Evolutionary conservation across 2,888 invertebrate genomes (phyloP).

Genomic region (Entomobrya multifasciata): DNA sequence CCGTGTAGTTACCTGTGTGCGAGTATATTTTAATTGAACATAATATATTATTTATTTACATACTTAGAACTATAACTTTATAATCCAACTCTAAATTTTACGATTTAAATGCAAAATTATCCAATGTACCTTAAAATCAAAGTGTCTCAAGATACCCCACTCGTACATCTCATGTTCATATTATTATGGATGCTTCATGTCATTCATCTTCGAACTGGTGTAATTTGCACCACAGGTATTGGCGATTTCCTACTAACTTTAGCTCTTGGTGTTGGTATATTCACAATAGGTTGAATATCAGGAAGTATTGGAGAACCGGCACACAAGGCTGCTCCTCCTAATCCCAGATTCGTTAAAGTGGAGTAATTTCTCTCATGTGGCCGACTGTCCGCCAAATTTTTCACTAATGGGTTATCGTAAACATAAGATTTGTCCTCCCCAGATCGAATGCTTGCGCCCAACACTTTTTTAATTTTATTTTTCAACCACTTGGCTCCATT

Average conservation of each 20-base stretch:
- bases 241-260: conserved; percentile 67
- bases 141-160: no score
- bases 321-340: conserved; percentile 75
- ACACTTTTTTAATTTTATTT: conserved; percentile 78
- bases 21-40: no score
- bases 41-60: no score
- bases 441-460: conserved; percentile 71
- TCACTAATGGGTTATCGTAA: conserved; percentile 56
- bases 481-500: conserved; percentile 78
- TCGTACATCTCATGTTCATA: no score
- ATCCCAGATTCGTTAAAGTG: conserved; percentile 72
- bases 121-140: no score
- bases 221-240: conserved; percentile 77
- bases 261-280: conserved; percentile 68
- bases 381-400: conserved; percentile 64
- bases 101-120: no score
- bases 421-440: conserved; percentile 65
- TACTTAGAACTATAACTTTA: no score
- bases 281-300: conserved; percentile 76
- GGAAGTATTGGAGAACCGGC: conserved; percentile 77
- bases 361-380: conserved; percentile 65
- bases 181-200: no score
- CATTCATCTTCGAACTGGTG: conserved; percentile 74
- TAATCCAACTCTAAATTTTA: no score
- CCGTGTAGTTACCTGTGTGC: no score